These are phyloP conservation scores for Podabrus alpinus DNA, from an alignment of 2,888 invertebrate species.

Conservation along the genomic window DNA sequence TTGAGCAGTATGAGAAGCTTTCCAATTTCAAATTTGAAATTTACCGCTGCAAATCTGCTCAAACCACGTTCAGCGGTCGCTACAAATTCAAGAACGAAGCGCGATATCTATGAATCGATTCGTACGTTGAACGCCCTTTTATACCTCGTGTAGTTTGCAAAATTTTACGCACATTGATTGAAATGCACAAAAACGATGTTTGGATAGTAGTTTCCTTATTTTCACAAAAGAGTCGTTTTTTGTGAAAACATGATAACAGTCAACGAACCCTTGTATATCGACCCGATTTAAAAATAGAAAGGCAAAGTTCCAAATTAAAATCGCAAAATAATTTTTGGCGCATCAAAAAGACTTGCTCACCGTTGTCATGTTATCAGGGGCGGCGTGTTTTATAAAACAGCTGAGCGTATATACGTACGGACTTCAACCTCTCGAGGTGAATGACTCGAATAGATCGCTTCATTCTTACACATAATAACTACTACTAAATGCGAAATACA, in stretches of 20 bases:
- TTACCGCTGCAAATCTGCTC: too few species aligned
- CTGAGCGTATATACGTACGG: conserved; percentile 43
- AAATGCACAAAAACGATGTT: background rate
- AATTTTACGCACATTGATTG: background rate
- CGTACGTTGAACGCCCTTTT: background rate
- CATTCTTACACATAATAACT: background rate
- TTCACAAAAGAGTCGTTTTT: conserved; percentile 7
- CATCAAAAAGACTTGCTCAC: conserved; percentile 29
- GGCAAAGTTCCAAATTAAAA: conserved; percentile 32
- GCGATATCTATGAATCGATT: too few species aligned
- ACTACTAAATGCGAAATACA: background rate
- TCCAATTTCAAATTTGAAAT: too few species aligned
- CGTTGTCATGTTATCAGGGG: conserved; percentile 37
- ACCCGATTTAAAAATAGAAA: conserved; percentile 29
- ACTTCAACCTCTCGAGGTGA: conserved; percentile 51
- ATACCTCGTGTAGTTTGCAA: background rate
- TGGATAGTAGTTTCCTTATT: background rate
- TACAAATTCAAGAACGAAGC: too few species aligned
- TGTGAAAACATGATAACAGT: conserved; percentile 29
- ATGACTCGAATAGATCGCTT: conserved; percentile 38
- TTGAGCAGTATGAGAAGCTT: too few species aligned
- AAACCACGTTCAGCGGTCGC: too few species aligned
- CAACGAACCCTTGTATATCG: conserved; percentile 31
- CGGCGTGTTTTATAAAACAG: conserved; percentile 40
- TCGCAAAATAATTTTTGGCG: conserved; percentile 28